These are phyloP conservation scores for Lepidochrysops patricia DNA, from an alignment of 2,888 invertebrate species.

Conservation along the genomic window DNA sequence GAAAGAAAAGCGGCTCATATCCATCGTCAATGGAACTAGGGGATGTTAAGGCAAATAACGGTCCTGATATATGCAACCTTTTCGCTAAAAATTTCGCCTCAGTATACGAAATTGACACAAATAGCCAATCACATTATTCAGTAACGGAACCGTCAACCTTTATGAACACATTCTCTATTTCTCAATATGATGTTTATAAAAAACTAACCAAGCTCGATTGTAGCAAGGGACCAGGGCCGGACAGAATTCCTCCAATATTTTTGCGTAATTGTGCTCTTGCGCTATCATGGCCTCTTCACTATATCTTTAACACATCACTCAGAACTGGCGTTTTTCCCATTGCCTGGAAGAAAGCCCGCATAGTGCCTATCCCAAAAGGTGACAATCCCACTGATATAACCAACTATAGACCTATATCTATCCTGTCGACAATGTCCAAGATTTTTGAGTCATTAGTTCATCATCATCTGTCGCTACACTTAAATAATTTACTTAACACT, in stretches of 20 bases:
- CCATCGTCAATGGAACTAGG: not conserved
- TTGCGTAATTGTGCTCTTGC: constrained; percentile 13
- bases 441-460: not conserved
- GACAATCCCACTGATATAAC: not conserved
- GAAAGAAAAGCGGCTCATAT: no score
- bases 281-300: constrained; percentile 7
- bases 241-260: constrained; percentile 17
- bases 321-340: constrained; percentile 1
- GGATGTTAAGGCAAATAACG: not conserved
- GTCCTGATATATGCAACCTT: not conserved
- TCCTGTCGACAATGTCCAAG: constrained; percentile 12
- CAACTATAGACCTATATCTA: constrained; percentile 13
- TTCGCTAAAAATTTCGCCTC: not conserved
- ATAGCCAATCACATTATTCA: not conserved
- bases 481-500: not conserved
- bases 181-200: not conserved
- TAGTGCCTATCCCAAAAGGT: not conserved
- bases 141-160: no score
- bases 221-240: constrained; percentile 15
- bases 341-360: constrained; percentile 3
- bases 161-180: not conserved
- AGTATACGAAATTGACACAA: not conserved
- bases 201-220: not conserved
- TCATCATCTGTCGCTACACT: not conserved
- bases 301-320: constrained; percentile 15